Evolutionary conservation across 2,888 invertebrate species (phyloP).

Genomic region (Tipula helvola): DNA sequence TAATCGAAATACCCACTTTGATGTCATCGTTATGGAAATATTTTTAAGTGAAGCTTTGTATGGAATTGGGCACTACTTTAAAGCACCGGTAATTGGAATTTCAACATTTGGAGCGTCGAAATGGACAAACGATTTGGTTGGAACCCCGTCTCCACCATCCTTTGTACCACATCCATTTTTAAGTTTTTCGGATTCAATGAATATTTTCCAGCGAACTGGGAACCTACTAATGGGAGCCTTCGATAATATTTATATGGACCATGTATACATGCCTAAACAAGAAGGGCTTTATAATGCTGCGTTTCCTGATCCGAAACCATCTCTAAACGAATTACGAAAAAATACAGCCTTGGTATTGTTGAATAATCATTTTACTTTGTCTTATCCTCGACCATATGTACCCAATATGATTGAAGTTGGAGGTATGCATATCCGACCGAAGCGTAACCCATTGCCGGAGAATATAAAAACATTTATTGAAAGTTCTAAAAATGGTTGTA

Average conservation of each 20-base stretch:
- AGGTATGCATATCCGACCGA: constrained; percentile 31
- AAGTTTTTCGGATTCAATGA: constrained; percentile 9
- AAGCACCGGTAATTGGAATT: constrained; percentile 28
- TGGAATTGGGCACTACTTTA: constrained; percentile 25
- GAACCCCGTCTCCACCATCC: background rate
- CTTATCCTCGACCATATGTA: constrained; percentile 29
- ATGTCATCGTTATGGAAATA: constrained; percentile 31
- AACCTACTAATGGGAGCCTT: background rate
- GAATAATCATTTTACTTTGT: constrained; percentile 30
- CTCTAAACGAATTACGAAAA: constrained; percentile 20
- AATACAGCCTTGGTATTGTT: constrained; percentile 27
- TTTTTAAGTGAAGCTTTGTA: constrained; percentile 31
- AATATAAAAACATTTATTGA: constrained; percentile 25
- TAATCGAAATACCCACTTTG: constrained; percentile 26
- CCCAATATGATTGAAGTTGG: constrained; percentile 36
- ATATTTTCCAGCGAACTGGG: background rate
- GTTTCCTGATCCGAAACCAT: constrained; percentile 25
- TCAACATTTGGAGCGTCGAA: constrained; percentile 14
- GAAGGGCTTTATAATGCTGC: constrained; percentile 22
- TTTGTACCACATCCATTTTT: constrained; percentile 11
- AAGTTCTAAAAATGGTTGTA: constrained; percentile 24
- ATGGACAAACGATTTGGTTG: constrained; percentile 10
- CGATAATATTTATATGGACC: constrained; percentile 20
- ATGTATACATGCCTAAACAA: constrained; percentile 24
- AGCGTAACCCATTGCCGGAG: constrained; percentile 25